Conservation (phyloP, 64 coral and sea anemone genomes). For the Porites lutea region DNA sequence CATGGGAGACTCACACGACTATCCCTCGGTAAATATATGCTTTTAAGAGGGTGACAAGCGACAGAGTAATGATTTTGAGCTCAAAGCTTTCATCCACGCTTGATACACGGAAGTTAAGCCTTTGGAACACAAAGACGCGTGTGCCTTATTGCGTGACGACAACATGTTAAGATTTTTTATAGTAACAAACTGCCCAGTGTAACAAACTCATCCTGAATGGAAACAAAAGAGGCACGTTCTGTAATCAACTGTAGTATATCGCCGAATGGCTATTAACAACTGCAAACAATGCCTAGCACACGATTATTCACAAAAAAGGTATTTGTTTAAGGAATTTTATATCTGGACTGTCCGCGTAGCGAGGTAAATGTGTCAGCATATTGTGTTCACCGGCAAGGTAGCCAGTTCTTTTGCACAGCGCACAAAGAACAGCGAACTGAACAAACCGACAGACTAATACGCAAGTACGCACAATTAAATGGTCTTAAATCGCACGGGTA, state of each 20-base stretch:
- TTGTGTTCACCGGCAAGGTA: neutral
- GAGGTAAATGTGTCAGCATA: neutral
- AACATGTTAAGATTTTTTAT: neutral
- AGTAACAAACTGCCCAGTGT: neutral
- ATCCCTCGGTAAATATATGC: conserved; percentile 8
- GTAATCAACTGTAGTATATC: too few relatives aligned
- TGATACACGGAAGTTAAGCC: conserved; percentile 15
- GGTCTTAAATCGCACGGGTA: conserved; percentile 2
- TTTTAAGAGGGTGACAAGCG: conserved; percentile 3
- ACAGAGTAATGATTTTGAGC: neutral
- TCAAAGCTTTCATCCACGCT: neutral
- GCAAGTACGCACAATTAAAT: neutral
- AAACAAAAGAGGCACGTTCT: neutral
- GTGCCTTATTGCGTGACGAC: conserved; percentile 9
- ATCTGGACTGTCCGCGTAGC: neutral
- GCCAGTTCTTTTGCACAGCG: neutral
- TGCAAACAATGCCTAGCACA: conserved; percentile 21
- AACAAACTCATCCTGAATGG: neutral
- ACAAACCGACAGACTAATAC: neutral
- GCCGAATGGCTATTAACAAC: conserved; percentile 7
- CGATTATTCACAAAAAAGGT: neutral
- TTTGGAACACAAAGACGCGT: neutral
- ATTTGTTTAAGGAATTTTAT: neutral
- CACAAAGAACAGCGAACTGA: neutral
- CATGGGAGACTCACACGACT: neutral